Evolutionary conservation across 1,140 invertebrate species (phyloP).

Genomic region (Hyposmocoma kahamanoa): DNA sequence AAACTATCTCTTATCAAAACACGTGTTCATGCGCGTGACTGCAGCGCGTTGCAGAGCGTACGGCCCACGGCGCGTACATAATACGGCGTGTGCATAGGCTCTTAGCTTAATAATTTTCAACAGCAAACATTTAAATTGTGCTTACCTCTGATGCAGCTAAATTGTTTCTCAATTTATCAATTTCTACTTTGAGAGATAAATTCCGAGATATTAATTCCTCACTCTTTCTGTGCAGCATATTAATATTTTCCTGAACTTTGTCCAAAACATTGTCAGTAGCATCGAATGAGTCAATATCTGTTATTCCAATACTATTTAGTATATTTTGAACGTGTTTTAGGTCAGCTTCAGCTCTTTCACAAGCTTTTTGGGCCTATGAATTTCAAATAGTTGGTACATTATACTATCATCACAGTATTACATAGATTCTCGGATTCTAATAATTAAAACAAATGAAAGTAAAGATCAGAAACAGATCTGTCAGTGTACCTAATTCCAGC

Average conservation of each 20-base stretch:
- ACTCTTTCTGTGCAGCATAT: conserved; percentile 41
- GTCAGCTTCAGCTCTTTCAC: conserved; percentile 44
- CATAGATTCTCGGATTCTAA: too few species aligned
- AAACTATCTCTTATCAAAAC: too few species aligned
- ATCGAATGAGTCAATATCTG: conserved; percentile 33
- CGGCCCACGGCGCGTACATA: too few species aligned
- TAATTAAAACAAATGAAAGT: too few species aligned
- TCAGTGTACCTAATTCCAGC: too few species aligned
- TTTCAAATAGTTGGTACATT: too few species aligned
- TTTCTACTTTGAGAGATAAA: conserved; percentile 48
- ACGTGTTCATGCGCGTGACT: too few species aligned
- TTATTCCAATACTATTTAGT: conserved; percentile 44
- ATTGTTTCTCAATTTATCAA: conserved; percentile 45
- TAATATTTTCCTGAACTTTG: conserved; percentile 47
- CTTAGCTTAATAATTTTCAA: neutral
- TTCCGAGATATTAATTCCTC: conserved; percentile 55
- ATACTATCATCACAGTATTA: too few species aligned
- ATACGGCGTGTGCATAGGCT: too few species aligned
- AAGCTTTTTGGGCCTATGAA: conserved; percentile 43
- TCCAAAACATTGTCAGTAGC: conserved; percentile 35
- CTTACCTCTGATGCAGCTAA: conserved; percentile 36
- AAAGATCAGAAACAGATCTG: too few species aligned
- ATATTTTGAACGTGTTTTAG: conserved; percentile 54
- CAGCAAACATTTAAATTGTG: conserved; percentile 1
- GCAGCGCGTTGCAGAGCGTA: too few species aligned